Percentiles rank a stretch among this genome's conserved stretches.
These are phyloP conservation scores for Vanessa tameamea DNA, from an alignment of 1,140 invertebrate genomes.

Conservation along the genomic window DNA sequence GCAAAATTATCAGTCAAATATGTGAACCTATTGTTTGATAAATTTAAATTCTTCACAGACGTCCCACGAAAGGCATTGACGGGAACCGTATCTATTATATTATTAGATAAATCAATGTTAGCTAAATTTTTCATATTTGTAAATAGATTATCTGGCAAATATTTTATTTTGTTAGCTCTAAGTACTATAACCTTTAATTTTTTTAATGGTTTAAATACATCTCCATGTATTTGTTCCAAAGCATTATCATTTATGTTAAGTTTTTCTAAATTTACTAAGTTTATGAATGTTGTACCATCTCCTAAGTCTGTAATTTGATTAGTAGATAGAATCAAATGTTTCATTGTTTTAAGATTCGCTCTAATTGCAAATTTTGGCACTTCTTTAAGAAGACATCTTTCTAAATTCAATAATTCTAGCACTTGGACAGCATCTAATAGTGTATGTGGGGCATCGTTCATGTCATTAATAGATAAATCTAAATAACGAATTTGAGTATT, in stretches of 20 bases:
- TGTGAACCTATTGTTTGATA: slow-evolving; percentile 60
- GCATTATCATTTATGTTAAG: slow-evolving; percentile 57
- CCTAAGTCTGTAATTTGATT: slow-evolving; percentile 55
- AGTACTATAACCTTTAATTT: slow-evolving; percentile 55
- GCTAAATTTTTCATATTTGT: slow-evolving; percentile 49
- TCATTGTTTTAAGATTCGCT: slow-evolving; percentile 54
- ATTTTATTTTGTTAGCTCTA: slow-evolving; percentile 54
- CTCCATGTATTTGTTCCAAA: slow-evolving; percentile 50
- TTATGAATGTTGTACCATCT: slow-evolving; percentile 38
- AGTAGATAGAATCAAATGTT: slow-evolving; percentile 49
- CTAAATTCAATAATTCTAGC: slow-evolving; percentile 54
- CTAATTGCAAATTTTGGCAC: slow-evolving; percentile 54
- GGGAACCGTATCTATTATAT: slow-evolving; percentile 52
- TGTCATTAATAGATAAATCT: slow-evolving; percentile 62
- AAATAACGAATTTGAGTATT: slow-evolving; percentile 46
- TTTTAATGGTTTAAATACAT: slow-evolving; percentile 53
- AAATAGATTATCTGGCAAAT: slow-evolving; percentile 58
- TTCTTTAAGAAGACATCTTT: slow-evolving; percentile 52
- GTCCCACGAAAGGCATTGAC: slow-evolving; percentile 60
- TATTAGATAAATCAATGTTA: slow-evolving; percentile 59
- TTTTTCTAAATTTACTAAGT: slow-evolving; percentile 46
- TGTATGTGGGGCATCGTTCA: slow-evolving; percentile 50
- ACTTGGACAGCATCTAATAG: slow-evolving; percentile 50
- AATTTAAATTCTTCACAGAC: slow-evolving; percentile 56
- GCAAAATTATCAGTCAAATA: slow-evolving; percentile 68